phyloP scores from a whole-genome alignment of 1,140 invertebrate genomes.

The Saccostrea glomerata region DNA sequence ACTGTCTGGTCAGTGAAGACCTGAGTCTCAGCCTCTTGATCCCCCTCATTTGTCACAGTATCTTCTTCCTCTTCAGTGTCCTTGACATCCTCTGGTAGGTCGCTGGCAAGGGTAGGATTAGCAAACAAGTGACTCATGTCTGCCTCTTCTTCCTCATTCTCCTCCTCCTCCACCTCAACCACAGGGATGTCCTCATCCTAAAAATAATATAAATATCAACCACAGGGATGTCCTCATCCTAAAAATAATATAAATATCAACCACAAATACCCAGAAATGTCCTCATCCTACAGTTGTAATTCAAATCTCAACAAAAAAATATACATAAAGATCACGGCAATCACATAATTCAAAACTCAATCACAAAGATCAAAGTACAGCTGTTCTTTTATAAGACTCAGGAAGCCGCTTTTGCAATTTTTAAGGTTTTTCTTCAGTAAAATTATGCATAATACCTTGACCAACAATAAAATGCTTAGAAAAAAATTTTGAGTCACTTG shows the following conservation, averaged over 20 bases:
- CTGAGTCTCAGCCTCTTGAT: constrained; percentile 48
- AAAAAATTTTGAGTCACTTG: no score
- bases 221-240: constrained; percentile 37
- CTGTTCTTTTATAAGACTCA: no score
- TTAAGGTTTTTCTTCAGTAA: no score
- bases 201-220: constrained; percentile 33
- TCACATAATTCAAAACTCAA: no score
- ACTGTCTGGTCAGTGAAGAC: constrained; percentile 46
- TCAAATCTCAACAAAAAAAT: no score
- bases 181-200: constrained; percentile 39
- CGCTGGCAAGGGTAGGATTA: constrained; percentile 66
- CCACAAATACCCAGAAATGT: constrained; percentile 16
- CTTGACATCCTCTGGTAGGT: constrained; percentile 54
- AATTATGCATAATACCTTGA: no score
- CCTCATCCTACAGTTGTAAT: constrained; percentile 10
- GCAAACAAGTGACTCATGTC: constrained; percentile 62
- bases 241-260: constrained; percentile 22
- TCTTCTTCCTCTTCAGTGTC: constrained; percentile 36
- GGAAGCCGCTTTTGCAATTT: no score
- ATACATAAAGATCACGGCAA: no score
- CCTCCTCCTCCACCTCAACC: constrained; percentile 44
- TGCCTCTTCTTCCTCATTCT: constrained; percentile 53
- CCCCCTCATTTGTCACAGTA: background rate
- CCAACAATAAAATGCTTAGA: no score
- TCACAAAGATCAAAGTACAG: no score